A percentile compares a stretch with the other conserved stretches of the same genome.
phyloP scores from a whole-genome alignment of 2,888 invertebrate genomes.

The Drosophila incognita region DNA sequence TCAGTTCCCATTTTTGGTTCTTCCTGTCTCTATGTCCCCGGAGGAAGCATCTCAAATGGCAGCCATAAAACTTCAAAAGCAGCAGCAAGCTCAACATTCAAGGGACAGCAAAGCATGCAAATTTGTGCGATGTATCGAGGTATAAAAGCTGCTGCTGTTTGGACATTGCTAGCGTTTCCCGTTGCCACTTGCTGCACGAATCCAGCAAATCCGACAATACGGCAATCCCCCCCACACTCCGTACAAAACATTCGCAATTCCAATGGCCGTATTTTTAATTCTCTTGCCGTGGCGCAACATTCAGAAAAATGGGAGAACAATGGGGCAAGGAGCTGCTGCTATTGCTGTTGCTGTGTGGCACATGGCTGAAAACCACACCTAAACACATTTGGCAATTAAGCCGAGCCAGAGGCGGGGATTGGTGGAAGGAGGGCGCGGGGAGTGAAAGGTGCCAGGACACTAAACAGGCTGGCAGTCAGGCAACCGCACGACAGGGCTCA shows the following conservation, averaged over 20 bases:
- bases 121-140: constrained; percentile 64
- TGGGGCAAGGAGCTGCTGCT: constrained; percentile 38
- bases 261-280: constrained; percentile 54
- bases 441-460: constrained; percentile 51
- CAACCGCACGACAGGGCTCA: constrained; percentile 79
- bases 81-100: constrained; percentile 45
- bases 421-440: constrained; percentile 1
- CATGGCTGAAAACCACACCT: constrained; percentile 78
- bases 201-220: constrained; percentile 5
- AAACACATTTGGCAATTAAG: constrained; percentile 81
- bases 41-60: constrained; percentile 57
- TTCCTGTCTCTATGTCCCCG: neutral
- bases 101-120: constrained; percentile 65
- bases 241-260: constrained; percentile 10
- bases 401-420: constrained; percentile 31
- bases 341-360: constrained; percentile 28
- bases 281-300: constrained; percentile 37
- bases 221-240: neutral
- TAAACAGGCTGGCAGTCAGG: constrained; percentile 70
- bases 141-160: constrained; percentile 50
- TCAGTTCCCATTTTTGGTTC: neutral
- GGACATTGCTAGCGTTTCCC: constrained; percentile 20
- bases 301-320: constrained; percentile 45
- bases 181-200: constrained; percentile 3
- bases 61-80: constrained; percentile 75